A percentile compares a stretch with the other conserved stretches of the same genome.
Evolutionary conservation across 2,113 vertebrate genomes (phyloP).

Genomic region (Lophius piscatorius): DNA sequence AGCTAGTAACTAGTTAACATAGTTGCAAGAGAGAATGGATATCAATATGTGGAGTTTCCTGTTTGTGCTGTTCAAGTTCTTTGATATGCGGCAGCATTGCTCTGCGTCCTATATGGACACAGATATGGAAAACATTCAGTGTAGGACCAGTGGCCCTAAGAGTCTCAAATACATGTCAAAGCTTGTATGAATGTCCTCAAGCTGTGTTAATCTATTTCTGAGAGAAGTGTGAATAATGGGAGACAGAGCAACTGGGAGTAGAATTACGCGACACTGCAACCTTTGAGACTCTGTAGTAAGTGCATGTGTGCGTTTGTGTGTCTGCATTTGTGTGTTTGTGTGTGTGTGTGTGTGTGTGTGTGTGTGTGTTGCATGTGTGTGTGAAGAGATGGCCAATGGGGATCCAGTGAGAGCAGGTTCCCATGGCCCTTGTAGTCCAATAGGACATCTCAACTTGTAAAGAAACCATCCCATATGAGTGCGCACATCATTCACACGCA

Average conservation of each 20-base stretch:
- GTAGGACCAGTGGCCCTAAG: conserved; percentile 32
- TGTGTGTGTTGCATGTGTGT: conserved; percentile 24
- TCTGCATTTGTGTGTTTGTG: conserved; percentile 11
- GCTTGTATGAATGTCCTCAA: conserved; percentile 54
- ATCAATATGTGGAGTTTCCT: neutral
- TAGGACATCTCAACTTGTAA: conserved; percentile 57
- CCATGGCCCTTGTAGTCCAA: conserved; percentile 69
- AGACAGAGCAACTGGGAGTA: conserved; percentile 42
- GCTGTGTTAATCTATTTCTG: conserved; percentile 50
- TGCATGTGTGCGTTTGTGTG: conserved; percentile 7
- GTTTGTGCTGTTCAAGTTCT: neutral
- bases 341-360: conserved; percentile 1
- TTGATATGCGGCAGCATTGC: neutral
- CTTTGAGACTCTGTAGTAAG: conserved; percentile 2
- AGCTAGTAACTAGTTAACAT: neutral
- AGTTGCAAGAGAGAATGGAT: neutral
- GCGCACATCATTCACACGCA: conserved; percentile 11
- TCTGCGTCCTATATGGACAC: neutral
- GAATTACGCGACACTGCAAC: conserved; percentile 38
- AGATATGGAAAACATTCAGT: neutral
- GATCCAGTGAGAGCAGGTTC: conserved; percentile 65
- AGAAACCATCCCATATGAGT: conserved; percentile 48
- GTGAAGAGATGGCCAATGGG: conserved; percentile 59
- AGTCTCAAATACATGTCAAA: conserved; percentile 41
- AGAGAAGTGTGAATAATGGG: conserved; percentile 38